Evolutionary conservation across 2,113 vertebrate genomes (phyloP).

Genomic region (Tiliqua scincoides): DNA sequence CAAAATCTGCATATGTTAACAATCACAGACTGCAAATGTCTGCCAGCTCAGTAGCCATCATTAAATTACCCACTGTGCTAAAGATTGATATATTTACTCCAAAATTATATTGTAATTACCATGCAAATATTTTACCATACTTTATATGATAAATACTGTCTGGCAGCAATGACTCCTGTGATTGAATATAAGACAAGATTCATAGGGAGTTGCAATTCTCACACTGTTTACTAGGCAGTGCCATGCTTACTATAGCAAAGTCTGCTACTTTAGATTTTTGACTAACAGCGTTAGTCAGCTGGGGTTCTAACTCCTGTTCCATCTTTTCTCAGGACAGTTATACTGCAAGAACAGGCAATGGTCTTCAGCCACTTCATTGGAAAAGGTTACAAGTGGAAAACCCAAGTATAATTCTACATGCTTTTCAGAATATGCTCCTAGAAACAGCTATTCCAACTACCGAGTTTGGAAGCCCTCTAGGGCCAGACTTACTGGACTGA

Average conservation of each 20-base stretch:
- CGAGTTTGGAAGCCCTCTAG: background rate
- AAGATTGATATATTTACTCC: conserved; percentile 45
- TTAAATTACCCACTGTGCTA: conserved; percentile 49
- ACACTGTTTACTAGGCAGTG: background rate
- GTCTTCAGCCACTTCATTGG: background rate
- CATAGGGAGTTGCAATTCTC: background rate
- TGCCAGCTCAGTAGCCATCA: conserved; percentile 27
- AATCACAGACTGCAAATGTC: conserved; percentile 21
- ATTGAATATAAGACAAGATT: conserved; percentile 6
- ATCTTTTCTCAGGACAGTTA: background rate
- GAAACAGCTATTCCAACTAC: background rate
- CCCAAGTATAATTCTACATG: background rate
- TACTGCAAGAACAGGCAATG: background rate
- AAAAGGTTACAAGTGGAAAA: background rate
- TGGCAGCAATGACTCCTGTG: conserved; percentile 48
- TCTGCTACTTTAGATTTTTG: background rate
- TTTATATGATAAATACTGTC: conserved; percentile 35
- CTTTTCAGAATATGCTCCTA: background rate
- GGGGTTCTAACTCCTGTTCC: background rate
- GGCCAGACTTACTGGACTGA: background rate
- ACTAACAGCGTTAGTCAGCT: background rate
- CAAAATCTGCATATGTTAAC: rapidly evolving
- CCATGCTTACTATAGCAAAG: background rate
- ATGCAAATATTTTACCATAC: conserved; percentile 32
- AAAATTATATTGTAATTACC: conserved; percentile 50